phyloP scores from a whole-genome alignment of 2,797 vertebrate genomes.

The Takifugu rubripes region DNA sequence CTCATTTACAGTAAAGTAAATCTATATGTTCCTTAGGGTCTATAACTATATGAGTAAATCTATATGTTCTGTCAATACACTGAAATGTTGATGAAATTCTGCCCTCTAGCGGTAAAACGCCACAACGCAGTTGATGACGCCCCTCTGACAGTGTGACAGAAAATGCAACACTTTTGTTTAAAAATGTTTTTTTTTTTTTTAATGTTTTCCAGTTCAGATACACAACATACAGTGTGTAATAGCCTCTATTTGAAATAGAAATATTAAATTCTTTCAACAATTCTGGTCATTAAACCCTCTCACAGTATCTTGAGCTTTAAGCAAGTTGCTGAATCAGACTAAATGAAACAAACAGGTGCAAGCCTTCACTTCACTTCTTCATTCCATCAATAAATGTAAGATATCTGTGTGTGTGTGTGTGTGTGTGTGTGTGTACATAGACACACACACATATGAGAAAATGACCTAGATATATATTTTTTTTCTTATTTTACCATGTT shows the following conservation, averaged over 20 bases:
- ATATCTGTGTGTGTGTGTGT: slow-evolving; percentile 39
- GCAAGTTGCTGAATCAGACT: slow-evolving; percentile 74
- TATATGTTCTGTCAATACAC: not conserved
- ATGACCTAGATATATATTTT: not conserved
- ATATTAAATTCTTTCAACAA: slow-evolving; percentile 74
- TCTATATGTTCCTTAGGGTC: too few relatives aligned
- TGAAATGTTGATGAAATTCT: not conserved
- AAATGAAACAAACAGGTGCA: slow-evolving; percentile 82
- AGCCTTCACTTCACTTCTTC: slow-evolving; percentile 64
- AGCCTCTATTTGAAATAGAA: slow-evolving; percentile 86
- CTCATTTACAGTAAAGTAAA: too few relatives aligned
- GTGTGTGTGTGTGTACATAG: too few relatives aligned
- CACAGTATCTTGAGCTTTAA: slow-evolving; percentile 71
- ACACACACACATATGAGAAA: too few relatives aligned
- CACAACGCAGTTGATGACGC: not conserved
- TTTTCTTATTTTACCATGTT: slow-evolving; percentile 21
- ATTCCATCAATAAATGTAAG: slow-evolving; percentile 57
- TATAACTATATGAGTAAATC: too few relatives aligned
- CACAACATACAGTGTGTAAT: slow-evolving; percentile 86
- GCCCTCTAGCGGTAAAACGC: slow-evolving; percentile 6
- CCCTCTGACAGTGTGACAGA: slow-evolving; percentile 9
- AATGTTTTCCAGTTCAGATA: slow-evolving; percentile 83
- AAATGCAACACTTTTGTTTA: slow-evolving; percentile 63
- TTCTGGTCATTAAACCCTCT: slow-evolving; percentile 68
- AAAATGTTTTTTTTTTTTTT: slow-evolving; percentile 73